Evolutionary conservation across 2,888 invertebrate species (phyloP).

Genomic region (Achlya flavicornis): DNA sequence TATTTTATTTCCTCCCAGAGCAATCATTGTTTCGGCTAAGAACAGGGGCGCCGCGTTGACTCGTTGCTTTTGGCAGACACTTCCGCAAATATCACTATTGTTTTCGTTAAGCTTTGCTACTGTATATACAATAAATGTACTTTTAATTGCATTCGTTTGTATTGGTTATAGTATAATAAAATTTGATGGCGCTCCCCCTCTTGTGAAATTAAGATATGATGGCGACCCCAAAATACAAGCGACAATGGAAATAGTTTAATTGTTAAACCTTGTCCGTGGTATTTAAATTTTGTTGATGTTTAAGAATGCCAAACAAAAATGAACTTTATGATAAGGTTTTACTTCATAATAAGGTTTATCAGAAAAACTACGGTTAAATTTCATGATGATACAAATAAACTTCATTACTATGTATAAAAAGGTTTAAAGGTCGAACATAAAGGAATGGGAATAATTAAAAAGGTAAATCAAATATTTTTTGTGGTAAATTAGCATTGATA

Average conservation of each 20-base stretch:
- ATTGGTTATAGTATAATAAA: conserved; percentile 40
- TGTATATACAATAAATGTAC: conserved; percentile 57
- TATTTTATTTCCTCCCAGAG: conserved; percentile 71
- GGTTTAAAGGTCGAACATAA: no score
- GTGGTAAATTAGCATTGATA: no score
- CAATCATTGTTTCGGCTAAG: conserved; percentile 75
- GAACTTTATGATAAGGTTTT: no score
- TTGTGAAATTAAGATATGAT: conserved; percentile 28
- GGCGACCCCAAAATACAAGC: neutral
- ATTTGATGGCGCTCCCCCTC: conserved; percentile 28
- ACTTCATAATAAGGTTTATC: no score
- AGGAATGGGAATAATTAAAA: neutral
- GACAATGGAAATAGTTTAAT: neutral
- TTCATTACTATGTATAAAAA: no score
- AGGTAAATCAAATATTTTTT: neutral
- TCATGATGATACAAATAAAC: no score
- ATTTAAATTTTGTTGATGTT: no score
- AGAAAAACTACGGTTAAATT: no score
- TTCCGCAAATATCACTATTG: conserved; percentile 64
- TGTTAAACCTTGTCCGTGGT: no score
- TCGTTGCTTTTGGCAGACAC: conserved; percentile 67
- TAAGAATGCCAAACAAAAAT: no score
- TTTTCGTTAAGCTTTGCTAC: conserved; percentile 62
- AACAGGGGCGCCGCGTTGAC: conserved; percentile 75
- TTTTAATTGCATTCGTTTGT: conserved; percentile 63